A percentile compares a stretch with the other conserved stretches of the same genome.
These are phyloP conservation scores for Phalacrocorax carbo DNA, from an alignment of 2,113 vertebrate genomes.

Conservation along the genomic window DNA sequence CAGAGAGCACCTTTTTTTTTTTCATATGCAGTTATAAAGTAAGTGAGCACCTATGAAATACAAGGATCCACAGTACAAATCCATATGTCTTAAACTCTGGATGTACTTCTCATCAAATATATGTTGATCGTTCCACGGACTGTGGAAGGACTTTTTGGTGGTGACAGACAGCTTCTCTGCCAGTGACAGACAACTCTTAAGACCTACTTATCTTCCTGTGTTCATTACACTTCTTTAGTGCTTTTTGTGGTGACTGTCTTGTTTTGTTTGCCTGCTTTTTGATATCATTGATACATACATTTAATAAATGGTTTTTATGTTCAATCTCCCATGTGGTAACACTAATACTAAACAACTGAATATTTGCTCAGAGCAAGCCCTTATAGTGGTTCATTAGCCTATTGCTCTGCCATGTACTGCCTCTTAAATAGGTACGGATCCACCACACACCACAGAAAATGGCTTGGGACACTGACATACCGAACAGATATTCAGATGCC, in stretches of 20 bases:
- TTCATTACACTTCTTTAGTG: background rate
- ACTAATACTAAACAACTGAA: background rate
- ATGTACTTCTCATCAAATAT: background rate
- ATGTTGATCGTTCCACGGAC: background rate
- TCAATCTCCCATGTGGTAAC: background rate
- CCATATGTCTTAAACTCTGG: background rate
- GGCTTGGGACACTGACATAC: background rate
- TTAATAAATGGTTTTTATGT: background rate
- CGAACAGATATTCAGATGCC: background rate
- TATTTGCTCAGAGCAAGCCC: background rate
- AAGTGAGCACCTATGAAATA: background rate
- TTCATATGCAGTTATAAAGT: background rate
- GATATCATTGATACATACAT: background rate
- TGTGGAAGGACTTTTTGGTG: background rate
- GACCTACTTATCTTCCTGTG: background rate
- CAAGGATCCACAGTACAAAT: background rate
- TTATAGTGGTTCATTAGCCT: background rate
- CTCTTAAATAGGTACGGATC: background rate
- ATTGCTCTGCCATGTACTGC: background rate
- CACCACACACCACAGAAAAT: background rate
- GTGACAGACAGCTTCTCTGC: background rate
- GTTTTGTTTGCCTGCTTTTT: background rate
- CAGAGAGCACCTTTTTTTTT: background rate
- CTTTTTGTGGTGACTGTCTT: background rate
- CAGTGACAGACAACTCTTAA: background rate